A percentile compares a stretch with the other conserved stretches of the same genome.
These are phyloP conservation scores for Proterorhinus semilunaris DNA, from an alignment of 2,113 vertebrate species.

Conservation along the genomic window DNA sequence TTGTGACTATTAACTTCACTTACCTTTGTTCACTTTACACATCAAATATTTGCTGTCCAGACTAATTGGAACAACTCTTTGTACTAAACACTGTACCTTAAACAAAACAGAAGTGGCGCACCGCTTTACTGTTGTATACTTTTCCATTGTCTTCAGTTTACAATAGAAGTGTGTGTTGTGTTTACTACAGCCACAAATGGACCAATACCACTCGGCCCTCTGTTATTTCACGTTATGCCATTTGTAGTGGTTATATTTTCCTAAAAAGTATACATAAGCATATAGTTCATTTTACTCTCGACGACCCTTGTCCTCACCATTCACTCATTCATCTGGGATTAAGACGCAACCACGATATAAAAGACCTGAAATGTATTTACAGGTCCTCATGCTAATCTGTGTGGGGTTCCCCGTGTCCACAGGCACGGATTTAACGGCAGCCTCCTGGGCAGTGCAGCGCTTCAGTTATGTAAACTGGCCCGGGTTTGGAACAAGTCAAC, in stretches of 20 bases:
- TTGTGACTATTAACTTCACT: too few species aligned
- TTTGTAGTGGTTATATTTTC: constrained; percentile 5
- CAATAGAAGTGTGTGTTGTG: constrained; percentile 1
- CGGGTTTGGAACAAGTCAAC: constrained; percentile 71
- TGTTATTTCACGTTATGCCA: neutral
- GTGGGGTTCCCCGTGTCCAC: constrained; percentile 18
- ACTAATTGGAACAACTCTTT: neutral
- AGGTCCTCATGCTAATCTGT: neutral
- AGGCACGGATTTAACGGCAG: constrained; percentile 72
- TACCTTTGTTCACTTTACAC: too few species aligned
- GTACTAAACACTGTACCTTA: neutral
- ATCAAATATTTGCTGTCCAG: too few species aligned
- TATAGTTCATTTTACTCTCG: neutral
- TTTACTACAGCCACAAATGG: neutral
- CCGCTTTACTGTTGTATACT: neutral
- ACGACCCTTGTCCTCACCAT: neutral
- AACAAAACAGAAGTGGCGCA: neutral
- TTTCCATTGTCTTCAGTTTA: neutral
- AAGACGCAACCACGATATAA: neutral
- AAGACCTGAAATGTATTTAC: neutral
- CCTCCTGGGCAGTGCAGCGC: constrained; percentile 54
- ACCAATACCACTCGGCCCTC: neutral
- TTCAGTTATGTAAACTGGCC: constrained; percentile 82
- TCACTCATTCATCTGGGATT: neutral
- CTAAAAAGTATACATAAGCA: neutral